Evolutionary conservation across 2,797 vertebrate species (phyloP).

Genomic region (Octomys mimax): DNA sequence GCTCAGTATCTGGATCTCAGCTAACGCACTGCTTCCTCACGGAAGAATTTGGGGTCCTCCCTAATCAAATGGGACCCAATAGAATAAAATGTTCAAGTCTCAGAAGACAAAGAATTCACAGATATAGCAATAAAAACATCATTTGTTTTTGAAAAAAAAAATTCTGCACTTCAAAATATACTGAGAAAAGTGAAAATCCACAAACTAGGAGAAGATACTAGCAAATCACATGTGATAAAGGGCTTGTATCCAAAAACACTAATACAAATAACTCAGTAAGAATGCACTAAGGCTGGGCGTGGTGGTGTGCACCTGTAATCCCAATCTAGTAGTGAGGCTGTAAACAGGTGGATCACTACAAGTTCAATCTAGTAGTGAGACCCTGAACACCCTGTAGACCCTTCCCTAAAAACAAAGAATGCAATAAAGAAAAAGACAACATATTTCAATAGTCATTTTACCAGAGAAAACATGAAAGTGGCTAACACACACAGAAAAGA

Average conservation of each 20-base stretch:
- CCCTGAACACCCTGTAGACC: too few relatives aligned
- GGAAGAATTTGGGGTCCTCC: neutral
- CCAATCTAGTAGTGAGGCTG: too few relatives aligned
- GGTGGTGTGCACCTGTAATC: too few relatives aligned
- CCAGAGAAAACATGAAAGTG: neutral
- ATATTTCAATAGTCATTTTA: neutral
- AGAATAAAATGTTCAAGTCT: neutral
- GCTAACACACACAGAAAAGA: neutral
- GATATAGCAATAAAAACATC: neutral
- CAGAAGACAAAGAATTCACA: neutral
- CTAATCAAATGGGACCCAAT: neutral
- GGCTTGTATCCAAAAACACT: neutral
- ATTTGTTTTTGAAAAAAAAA: constrained; percentile 15
- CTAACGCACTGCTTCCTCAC: neutral
- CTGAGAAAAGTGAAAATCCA: constrained; percentile 7
- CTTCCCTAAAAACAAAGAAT: too few relatives aligned
- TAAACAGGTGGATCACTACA: too few relatives aligned
- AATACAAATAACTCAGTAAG: neutral
- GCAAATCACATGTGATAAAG: neutral
- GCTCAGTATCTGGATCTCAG: neutral
- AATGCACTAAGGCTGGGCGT: neutral
- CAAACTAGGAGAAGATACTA: neutral
- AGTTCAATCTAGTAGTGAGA: too few relatives aligned
- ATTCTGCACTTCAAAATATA: constrained; percentile 29
- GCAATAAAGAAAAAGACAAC: neutral